Evolutionary conservation across 1,140 invertebrate genomes (phyloP), one percentile per base, ranked within the genome.

Genomic region (Drosophila suzukii): DNA sequence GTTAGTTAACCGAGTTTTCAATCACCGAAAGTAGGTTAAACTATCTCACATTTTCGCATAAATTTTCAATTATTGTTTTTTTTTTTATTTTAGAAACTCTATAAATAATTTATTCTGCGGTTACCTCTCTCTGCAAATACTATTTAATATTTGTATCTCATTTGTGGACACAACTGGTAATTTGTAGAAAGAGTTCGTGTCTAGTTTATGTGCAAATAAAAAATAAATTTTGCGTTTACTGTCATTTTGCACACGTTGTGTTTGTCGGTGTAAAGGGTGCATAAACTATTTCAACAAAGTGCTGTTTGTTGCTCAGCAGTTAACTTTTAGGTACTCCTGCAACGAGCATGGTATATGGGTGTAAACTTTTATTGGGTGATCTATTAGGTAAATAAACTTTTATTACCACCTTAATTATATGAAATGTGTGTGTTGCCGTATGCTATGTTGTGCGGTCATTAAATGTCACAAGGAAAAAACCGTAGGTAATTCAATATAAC

Each of bases 351-450:
- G 43, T 20, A 27, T 13, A 10, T 17, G 34, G 36, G 24, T 41
- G 27, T 41, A 8, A 43, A 43, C 38, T 44, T 62, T 58, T 43
- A 62, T 58, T 32, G 38, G 36, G 15, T 39, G 51, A 32, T 56
- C 50, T 30, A 30, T 41, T 62, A 32, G 32, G 51, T 58, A 34
- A 62, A 62, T 61, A 61, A 61, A 62, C 36, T 38, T 32, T 62
- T 62, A 62, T 34, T 17, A 17, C 13, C 38, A 13, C 27, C 27
- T 57, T 58, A 57, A 62, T 62, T 62, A 43, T 13, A 11, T 17
- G 24, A 1, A 38, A 51, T 60, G 32, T 27, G 24, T 41, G 10
- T 32, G 15, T 20, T 49, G 27, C 44, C 13, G 17, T 11, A 24
- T 36, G 50, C 8, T 27, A 11, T 47, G 30, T 20, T 20, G 59